Conservation (phyloP, 2,797 vertebrate species). For the Rhinogobio ventralis region DNA sequence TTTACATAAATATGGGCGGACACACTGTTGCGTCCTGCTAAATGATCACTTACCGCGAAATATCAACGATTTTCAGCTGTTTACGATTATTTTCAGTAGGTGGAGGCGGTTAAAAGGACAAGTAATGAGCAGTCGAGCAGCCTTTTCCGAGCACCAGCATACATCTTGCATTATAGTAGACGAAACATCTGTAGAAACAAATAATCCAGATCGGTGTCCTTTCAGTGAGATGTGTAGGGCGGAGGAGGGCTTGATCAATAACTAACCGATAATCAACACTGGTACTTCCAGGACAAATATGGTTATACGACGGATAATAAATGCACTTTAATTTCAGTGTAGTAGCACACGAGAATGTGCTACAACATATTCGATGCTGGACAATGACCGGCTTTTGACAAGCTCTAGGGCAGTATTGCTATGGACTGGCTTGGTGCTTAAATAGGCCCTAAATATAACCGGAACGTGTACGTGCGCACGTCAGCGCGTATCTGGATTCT, state of each 20-base stretch:
- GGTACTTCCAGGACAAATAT: background rate
- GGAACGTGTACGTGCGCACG: conserved; percentile 72
- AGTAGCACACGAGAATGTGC: background rate
- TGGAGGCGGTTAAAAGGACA: conserved; percentile 35
- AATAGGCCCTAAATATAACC: conserved; percentile 89
- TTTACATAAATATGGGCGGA: conserved; percentile 82
- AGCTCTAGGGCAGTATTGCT: conserved; percentile 34
- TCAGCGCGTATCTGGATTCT: conserved; percentile 73
- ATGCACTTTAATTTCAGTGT: conserved; percentile 2
- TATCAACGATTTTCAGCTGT: conserved; percentile 71
- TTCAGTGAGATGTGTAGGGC: conserved; percentile 31
- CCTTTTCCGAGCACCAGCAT: conserved; percentile 50
- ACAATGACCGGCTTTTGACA: conserved; percentile 45
- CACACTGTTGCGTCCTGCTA: conserved; percentile 66
- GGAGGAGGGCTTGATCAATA: conserved; percentile 13
- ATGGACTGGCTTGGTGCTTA: conserved; percentile 60
- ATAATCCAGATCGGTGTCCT: conserved; percentile 46
- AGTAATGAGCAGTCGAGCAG: conserved; percentile 32
- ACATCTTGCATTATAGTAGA: conserved; percentile 57
- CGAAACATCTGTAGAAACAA: conserved; percentile 45
- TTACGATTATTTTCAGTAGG: conserved; percentile 58
- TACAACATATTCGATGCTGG: conserved; percentile 10
- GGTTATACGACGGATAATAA: background rate
- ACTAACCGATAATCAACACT: background rate
- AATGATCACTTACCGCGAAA: conserved; percentile 78